phyloP scores from a whole-genome alignment of 2,888 invertebrate genomes.

The Limnephilus lunatus region DNA sequence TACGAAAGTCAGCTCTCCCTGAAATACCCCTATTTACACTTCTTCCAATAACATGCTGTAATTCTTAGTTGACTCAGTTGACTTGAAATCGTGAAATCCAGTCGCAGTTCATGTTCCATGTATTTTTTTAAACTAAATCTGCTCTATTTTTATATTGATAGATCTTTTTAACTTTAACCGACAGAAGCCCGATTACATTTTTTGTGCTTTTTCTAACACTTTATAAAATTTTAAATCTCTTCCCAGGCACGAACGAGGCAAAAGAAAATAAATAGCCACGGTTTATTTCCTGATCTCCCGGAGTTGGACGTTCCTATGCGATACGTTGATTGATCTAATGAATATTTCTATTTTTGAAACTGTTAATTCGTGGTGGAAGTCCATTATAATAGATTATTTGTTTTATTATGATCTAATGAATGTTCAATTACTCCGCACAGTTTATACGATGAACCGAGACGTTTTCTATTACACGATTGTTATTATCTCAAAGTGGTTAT shows the following conservation, averaged over 20 bases:
- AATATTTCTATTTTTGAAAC: too few relatives aligned
- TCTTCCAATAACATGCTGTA: neutral
- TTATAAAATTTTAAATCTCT: neutral
- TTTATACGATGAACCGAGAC: slow-evolving; percentile 9
- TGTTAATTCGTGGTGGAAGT: too few relatives aligned
- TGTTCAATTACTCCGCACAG: neutral
- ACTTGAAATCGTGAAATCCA: neutral
- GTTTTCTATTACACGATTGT: slow-evolving; percentile 2
- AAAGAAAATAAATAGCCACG: neutral
- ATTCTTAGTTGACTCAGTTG: neutral
- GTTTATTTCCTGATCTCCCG: neutral
- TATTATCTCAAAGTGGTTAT: slow-evolving; percentile 28
- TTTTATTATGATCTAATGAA: slow-evolving; percentile 25
- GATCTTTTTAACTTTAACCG: neutral
- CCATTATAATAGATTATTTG: too few relatives aligned
- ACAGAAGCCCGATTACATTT: neutral
- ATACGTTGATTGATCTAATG: slow-evolving; percentile 30
- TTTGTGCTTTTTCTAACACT: neutral
- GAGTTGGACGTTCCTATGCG: neutral
- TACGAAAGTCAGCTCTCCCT: neutral
- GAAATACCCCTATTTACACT: neutral
- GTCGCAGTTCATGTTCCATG: neutral
- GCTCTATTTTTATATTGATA: neutral
- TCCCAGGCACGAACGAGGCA: neutral
- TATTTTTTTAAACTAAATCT: neutral